Evolutionary conservation across 2,888 invertebrate genomes (phyloP), one percentile per base, ranked within the genome.

Genomic region (Electrophaes corylata): DNA sequence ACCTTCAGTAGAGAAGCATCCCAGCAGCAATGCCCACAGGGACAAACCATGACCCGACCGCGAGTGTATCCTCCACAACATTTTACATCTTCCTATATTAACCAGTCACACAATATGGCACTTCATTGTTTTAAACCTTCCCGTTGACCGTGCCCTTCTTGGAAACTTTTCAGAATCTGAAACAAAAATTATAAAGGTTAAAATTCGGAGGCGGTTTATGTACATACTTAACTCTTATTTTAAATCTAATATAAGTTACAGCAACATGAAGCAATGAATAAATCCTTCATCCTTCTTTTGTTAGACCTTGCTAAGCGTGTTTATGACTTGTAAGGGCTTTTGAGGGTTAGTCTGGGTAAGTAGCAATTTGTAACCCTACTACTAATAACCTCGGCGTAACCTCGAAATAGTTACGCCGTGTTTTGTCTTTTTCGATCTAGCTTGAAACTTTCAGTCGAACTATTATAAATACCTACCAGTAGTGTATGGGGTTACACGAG

Each of bases 31-130:
- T 11, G 51, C 29, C 60, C 50, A 55, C 39, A 60, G 51, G 51
- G 51, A 51, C 51, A 55, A 43, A 18, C 51, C 60, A 43, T 44
- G 60, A 43, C 39, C 55, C 50, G 60, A 51, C 51, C 55, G 37
- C 59, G 43, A 54, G 49, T 46, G 51, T 18, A 43, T 46, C 29
- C 50, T 60, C 55, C 60, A 48, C 33, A 48, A 50, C 60, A 60
- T 60, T 55, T 55, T 60, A 60, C 60, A 60, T 60, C 59, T 55
- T 57, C 41, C 19, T 18, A 46, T 43, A 47, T 43, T 49, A 54
- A 0, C 45, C 54, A 50, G 41, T 47, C 55, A 39, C 48, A 51
- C 47, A 51, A 60, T 50, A 54, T 2, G 26, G 16, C 51, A 41
- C 39, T 43, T 50, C 44, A 46, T 44, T 47, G 16, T 43, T 29